Evolutionary conservation across 2,888 invertebrate genomes (phyloP).

Genomic region (Lapara coniferarum): DNA sequence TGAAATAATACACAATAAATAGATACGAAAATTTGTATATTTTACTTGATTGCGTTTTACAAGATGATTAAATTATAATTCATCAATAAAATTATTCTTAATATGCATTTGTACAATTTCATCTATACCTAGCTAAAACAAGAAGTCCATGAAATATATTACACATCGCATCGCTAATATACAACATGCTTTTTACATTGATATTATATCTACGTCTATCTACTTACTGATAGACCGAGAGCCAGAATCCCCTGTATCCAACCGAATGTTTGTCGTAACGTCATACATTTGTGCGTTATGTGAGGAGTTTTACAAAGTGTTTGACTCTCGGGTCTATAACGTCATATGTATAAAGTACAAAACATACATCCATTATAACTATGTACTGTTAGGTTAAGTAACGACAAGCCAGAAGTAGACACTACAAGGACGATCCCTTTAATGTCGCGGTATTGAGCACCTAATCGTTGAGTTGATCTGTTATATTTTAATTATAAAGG

Average conservation of each 20-base stretch:
- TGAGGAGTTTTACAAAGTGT: too few species aligned
- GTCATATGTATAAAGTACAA: conserved; percentile 66
- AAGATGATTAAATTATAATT: conserved; percentile 81
- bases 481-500: not conserved
- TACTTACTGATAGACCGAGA: conserved; percentile 47
- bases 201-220: conserved; percentile 66
- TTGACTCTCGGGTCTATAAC: conserved; percentile 26
- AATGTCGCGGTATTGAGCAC: conserved; percentile 59
- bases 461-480: conserved; percentile 33
- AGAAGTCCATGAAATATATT: conserved; percentile 76
- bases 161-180: conserved; percentile 78
- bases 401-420: conserved; percentile 50
- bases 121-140: conserved; percentile 80
- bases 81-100: conserved; percentile 76
- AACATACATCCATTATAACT: conserved; percentile 33
- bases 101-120: conserved; percentile 83
- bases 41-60: conserved; percentile 82
- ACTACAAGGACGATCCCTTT: conserved; percentile 49
- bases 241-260: conserved; percentile 25
- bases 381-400: conserved; percentile 39
- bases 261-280: conserved; percentile 8
- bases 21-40: conserved; percentile 82
- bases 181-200: conserved; percentile 80
- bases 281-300: conserved; percentile 12
- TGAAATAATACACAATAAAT: conserved; percentile 46